Evolutionary conservation across 2,888 invertebrate genomes (phyloP), one percentile per base, ranked within the genome.

Genomic region (Cremastinae sp.): DNA sequence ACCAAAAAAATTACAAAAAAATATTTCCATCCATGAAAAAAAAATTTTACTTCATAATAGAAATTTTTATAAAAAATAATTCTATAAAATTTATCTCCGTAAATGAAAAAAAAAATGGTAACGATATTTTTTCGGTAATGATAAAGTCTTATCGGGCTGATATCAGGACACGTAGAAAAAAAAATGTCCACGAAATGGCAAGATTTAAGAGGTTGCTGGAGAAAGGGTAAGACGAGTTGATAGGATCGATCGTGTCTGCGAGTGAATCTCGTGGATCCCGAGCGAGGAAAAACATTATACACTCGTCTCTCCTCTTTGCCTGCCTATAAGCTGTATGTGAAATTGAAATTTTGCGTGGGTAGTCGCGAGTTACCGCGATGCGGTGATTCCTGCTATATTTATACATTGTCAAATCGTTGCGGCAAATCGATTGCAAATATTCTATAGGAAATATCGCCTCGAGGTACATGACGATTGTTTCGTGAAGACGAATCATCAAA

Each of bases 281-380:
- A 65, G 58, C 47, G 66, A 70, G 58, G 35, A 68, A 74, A 68
- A 28, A 49, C n/a, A n/a, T n/a, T n/a, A 20, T 18, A 39, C 20
- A 39, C 20, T 7, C 64, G 14, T 1, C 14, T 41, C 41, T 41
- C 22, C 28, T 39, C 0, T 12, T 28, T 18, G 28, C 53, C n/a
- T 10, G 5, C 41, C 20, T 16, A 51, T 43, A 35, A 37, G 22
- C 49, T n/a, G n/a, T n/a, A n/a, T 22, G 43, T 43, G 1, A 45
- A 64, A 74, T 74, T 69, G 58, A 74, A 74, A 65, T 64, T 74
- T 70, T 12, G 65, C 59, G 74, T 75, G 64, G 74, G 74, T 49
- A 59, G 8, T 35, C n/a, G 18, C 64, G 22, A 49, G 53, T 51
- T 41, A n/a, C n/a, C n/a, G n/a, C 65, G 53, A 43, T 45, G 53